Evolutionary conservation across 1,140 invertebrate species (phyloP).

Genomic region (Achatina immaculata): DNA sequence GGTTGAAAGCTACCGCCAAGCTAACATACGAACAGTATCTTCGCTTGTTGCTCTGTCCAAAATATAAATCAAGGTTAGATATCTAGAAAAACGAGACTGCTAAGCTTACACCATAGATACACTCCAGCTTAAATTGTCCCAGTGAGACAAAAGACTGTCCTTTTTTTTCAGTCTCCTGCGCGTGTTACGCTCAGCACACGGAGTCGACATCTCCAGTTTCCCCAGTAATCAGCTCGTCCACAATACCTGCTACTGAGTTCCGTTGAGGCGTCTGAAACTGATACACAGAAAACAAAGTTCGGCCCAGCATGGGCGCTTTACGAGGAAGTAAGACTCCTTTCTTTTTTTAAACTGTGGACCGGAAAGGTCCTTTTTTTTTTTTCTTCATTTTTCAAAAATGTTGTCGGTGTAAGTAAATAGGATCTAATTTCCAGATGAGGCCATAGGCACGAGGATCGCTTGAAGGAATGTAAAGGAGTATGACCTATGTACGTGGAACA

Average conservation of each 20-base stretch:
- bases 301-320: not conserved
- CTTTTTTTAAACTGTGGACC: no score
- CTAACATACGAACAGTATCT: no score
- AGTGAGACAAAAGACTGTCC: not conserved
- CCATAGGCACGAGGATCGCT: no score
- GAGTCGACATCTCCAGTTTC: not conserved
- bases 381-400: no score
- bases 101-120: not conserved
- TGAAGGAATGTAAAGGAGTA: no score
- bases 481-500: no score
- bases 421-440: no score
- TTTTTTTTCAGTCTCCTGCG: not conserved
- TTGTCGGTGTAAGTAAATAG: no score
- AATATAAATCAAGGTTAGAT: slow-evolving; percentile 3
- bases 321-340: no score
- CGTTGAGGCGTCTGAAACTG: not conserved
- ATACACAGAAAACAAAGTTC: slow-evolving; percentile 2
- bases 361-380: no score
- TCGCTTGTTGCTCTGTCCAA: no score
- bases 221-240: not conserved
- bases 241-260: slow-evolving; percentile 9
- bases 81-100: not conserved
- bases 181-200: not conserved
- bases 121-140: not conserved
- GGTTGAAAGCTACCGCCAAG: no score